These are phyloP conservation scores for Drymodes brunneopygia DNA, from an alignment of 2,113 vertebrate genomes.

Conservation along the genomic window DNA sequence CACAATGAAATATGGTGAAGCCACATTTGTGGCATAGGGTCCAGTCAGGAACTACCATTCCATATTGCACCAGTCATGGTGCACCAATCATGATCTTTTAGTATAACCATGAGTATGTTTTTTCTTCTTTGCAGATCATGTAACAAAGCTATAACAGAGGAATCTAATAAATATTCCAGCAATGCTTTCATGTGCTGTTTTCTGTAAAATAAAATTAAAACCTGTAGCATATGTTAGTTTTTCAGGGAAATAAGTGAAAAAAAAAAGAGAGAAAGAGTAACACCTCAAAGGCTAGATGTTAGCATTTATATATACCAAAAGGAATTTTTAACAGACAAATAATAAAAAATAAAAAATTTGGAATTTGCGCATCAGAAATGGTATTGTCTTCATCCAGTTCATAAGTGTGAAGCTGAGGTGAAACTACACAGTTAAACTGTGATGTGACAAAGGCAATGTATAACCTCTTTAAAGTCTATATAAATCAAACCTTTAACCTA, in stretches of 20 bases:
- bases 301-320: background rate
- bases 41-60: background rate
- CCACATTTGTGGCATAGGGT: background rate
- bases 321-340: background rate
- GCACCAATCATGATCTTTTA: background rate
- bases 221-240: background rate
- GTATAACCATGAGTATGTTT: background rate
- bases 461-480: constrained; percentile 56
- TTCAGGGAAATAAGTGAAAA: background rate
- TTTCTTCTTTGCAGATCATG: background rate
- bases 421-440: constrained; percentile 25
- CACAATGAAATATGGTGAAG: background rate
- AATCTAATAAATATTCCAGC: background rate
- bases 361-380: constrained; percentile 9
- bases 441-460: constrained; percentile 5
- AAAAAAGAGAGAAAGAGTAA: background rate
- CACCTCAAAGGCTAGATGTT: background rate
- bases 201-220: constrained; percentile 14
- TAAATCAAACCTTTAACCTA: constrained; percentile 53
- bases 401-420: constrained; percentile 20
- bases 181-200: constrained; percentile 15
- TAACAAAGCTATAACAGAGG: background rate
- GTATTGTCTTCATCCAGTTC: constrained; percentile 19
- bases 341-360: background rate
- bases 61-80: background rate